Evolutionary conservation across 1,140 invertebrate genomes (phyloP).

Genomic region (Maniola jurtina): DNA sequence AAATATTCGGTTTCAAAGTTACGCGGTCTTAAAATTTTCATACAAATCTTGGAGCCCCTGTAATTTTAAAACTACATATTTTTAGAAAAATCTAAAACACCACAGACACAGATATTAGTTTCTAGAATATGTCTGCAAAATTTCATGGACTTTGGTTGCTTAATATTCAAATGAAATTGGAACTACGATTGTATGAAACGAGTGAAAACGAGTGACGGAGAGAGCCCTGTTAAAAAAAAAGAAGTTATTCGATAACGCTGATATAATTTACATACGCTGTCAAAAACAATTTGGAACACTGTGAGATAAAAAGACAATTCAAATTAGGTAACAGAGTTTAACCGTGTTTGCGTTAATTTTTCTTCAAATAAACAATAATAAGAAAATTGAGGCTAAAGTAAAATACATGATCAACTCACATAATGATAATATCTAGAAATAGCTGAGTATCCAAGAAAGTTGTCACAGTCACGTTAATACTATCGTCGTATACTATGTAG

Average conservation of each 20-base stretch:
- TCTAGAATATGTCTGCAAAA: no score
- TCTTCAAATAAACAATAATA: constrained; percentile 10
- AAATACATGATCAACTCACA: constrained; percentile 16
- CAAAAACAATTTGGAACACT: background rate
- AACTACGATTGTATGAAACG: no score
- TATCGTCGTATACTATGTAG: background rate
- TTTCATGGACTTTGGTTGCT: no score
- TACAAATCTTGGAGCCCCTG: no score
- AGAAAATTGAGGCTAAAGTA: constrained; percentile 12
- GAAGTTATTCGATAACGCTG: background rate
- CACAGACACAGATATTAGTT: no score
- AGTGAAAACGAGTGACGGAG: no score
- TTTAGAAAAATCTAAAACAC: no score
- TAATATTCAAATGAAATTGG: no score
- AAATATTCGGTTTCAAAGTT: no score
- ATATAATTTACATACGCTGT: background rate
- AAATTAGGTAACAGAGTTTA: constrained; percentile 3
- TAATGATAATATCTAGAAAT: constrained; percentile 3
- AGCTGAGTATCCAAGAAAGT: background rate
- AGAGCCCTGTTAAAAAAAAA: no score
- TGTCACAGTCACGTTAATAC: constrained; percentile 3
- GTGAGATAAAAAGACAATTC: background rate
- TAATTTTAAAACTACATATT: no score
- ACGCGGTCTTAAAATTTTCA: no score
- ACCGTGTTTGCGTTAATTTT: constrained; percentile 8